These are phyloP conservation scores for Sycobia sp. DNA, from an alignment of 1,140 invertebrate species.

Conservation along the genomic window DNA sequence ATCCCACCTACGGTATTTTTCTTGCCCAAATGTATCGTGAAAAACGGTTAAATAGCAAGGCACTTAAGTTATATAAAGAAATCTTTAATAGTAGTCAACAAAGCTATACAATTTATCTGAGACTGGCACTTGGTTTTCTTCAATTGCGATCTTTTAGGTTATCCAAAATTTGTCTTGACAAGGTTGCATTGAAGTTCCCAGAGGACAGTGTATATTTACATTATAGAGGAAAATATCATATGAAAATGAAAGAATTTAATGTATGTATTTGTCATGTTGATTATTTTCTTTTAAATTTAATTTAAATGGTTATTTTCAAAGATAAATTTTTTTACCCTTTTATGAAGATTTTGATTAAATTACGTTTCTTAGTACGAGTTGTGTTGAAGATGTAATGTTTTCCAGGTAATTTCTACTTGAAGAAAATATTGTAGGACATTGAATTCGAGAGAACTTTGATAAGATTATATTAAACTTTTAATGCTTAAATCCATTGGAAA, in stretches of 20 bases:
- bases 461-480: too few relatives aligned
- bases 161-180: slow-evolving; percentile 2
- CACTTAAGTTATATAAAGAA: not conserved
- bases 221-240: slow-evolving; percentile 4
- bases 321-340: too few relatives aligned
- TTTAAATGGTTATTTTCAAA: too few relatives aligned
- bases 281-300: too few relatives aligned
- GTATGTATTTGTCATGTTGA: too few relatives aligned
- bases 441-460: too few relatives aligned
- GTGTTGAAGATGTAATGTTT: too few relatives aligned
- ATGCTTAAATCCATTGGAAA: too few relatives aligned
- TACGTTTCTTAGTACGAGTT: too few relatives aligned
- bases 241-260: not conserved
- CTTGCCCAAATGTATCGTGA: slow-evolving; percentile 16
- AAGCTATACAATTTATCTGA: not conserved
- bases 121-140: slow-evolving; percentile 4
- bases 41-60: not conserved
- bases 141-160: not conserved
- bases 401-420: too few relatives aligned
- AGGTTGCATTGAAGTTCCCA: not conserved
- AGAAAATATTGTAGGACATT: too few relatives aligned
- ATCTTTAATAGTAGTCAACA: not conserved
- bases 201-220: slow-evolving; percentile 1
- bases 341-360: too few relatives aligned
- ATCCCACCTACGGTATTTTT: not conserved